Conservation (phyloP, 2,888 invertebrate genomes). For the Drosophila macrothrix region DNA sequence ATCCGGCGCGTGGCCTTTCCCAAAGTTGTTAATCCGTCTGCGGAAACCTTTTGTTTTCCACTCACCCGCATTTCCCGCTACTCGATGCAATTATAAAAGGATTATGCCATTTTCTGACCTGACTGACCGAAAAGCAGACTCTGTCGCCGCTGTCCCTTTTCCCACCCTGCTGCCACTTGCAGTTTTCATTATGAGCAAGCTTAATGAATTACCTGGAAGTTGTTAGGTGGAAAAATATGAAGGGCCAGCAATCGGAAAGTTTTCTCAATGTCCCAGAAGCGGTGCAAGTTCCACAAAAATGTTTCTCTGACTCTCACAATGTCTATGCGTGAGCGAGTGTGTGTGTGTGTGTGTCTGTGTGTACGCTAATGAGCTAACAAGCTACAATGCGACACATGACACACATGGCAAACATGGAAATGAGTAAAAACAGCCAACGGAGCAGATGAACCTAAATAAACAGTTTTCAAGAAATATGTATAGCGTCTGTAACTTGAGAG, state of each 20-base stretch:
- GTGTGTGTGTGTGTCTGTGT: neutral
- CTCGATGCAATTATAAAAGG: constrained; percentile 78
- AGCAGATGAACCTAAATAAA: constrained; percentile 12
- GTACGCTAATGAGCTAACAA: constrained; percentile 38
- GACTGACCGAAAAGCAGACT: neutral
- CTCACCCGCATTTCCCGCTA: constrained; percentile 55
- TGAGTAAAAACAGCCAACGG: constrained; percentile 1
- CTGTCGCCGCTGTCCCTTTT: constrained; percentile 5
- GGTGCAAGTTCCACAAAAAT: constrained; percentile 16
- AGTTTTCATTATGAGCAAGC: constrained; percentile 57
- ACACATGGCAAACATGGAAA: constrained; percentile 8
- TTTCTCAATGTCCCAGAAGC: constrained; percentile 2
- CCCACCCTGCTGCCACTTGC: constrained; percentile 33
- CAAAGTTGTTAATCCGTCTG: constrained; percentile 68
- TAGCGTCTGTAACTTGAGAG: neutral
- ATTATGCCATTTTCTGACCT: constrained; percentile 64
- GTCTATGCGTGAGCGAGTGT: neutral
- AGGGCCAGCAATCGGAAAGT: constrained; percentile 22
- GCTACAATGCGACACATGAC: constrained; percentile 24
- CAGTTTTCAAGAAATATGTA: constrained; percentile 21
- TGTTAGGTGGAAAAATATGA: constrained; percentile 27
- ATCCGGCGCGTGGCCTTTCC: constrained; percentile 80
- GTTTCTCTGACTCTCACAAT: constrained; percentile 11
- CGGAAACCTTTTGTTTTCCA: constrained; percentile 69
- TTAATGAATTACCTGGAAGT: constrained; percentile 78